phyloP scores from a whole-genome alignment of 2,888 invertebrate species.

The Tipula confusa region DNA sequence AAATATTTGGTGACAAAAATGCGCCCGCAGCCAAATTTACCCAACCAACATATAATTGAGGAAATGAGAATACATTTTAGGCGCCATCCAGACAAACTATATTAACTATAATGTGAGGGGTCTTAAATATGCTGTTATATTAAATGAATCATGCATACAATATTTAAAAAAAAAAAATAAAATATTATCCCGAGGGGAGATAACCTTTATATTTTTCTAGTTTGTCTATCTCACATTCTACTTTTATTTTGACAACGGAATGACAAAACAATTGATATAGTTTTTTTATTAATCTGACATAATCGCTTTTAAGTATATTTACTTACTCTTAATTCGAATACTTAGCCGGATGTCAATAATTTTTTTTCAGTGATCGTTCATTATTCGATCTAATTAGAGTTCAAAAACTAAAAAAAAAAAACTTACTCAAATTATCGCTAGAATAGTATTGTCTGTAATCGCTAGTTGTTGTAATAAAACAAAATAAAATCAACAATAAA shows the following conservation, averaged over 20 bases:
- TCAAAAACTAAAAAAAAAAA: not conserved
- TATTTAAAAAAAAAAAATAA: not conserved
- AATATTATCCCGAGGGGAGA: not conserved
- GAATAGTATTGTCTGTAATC: not conserved
- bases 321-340: too few species aligned
- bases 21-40: not conserved
- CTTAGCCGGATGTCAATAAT: not conserved
- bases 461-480: not conserved
- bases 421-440: not conserved
- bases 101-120: not conserved
- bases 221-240: not conserved
- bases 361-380: too few species aligned
- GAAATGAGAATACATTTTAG: not conserved
- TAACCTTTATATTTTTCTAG: not conserved
- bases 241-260: not conserved
- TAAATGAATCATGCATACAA: not conserved
- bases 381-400: not conserved
- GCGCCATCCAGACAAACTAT: not conserved
- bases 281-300: not conserved
- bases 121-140: not conserved
- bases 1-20: not conserved
- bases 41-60: not conserved
- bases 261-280: not conserved
- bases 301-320: not conserved
- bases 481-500: not conserved